A percentile compares a stretch with the other conserved stretches of the same genome.
Evolutionary conservation across 2,113 vertebrate species (phyloP).

Genomic region (Lanius ludovicianus): DNA sequence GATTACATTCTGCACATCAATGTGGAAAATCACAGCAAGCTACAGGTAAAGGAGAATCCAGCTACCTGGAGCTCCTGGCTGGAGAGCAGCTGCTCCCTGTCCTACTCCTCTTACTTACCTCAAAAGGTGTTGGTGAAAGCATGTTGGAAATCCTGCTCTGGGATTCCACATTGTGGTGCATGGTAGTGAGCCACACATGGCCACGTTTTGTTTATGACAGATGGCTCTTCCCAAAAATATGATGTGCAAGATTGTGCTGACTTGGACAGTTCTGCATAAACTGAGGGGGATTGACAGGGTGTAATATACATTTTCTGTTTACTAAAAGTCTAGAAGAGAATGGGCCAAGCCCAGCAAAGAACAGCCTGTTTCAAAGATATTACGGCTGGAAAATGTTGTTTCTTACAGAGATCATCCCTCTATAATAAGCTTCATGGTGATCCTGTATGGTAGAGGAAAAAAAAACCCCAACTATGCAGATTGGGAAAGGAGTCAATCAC

Average conservation of each 20-base stretch:
- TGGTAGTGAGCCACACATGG: constrained; percentile 30
- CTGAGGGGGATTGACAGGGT: constrained; percentile 63
- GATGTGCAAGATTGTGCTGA: constrained; percentile 55
- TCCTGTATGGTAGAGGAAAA: not conserved
- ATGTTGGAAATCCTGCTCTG: not conserved
- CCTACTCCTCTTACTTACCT: not conserved
- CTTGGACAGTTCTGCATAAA: constrained; percentile 64
- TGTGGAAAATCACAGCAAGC: not conserved
- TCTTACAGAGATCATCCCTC: constrained; percentile 50
- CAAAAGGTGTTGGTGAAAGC: not conserved
- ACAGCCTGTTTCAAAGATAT: constrained; percentile 58
- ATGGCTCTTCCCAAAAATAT: constrained; percentile 65
- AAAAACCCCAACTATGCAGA: not conserved
- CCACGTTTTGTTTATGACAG: constrained; percentile 54
- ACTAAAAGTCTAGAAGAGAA: constrained; percentile 64
- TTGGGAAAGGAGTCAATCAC: constrained; percentile 6
- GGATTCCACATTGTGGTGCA: constrained; percentile 22
- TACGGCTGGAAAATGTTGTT: constrained; percentile 41
- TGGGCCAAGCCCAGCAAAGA: constrained; percentile 44
- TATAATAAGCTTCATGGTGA: constrained; percentile 32
- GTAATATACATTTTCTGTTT: constrained; percentile 65
- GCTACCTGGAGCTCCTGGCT: not conserved
- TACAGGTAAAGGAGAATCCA: not conserved
- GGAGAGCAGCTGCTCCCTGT: not conserved
- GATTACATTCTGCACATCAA: not conserved